Evolutionary conservation across 2,113 vertebrate genomes (phyloP), one percentile per base, ranked within the genome.

Genomic region (Nipponia nippon): DNA sequence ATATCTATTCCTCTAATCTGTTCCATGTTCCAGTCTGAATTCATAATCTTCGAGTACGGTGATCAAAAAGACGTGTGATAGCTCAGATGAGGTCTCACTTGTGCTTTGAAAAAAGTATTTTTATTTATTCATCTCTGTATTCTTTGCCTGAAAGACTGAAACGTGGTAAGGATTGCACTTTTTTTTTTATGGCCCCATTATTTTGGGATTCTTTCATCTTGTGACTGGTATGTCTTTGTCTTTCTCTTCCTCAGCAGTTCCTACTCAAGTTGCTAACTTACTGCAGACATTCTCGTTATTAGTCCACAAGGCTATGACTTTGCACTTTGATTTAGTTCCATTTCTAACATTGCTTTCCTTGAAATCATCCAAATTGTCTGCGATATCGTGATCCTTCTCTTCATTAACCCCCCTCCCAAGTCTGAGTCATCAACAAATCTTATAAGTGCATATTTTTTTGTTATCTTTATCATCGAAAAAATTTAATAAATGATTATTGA

Each of bases 361-460:
- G 9, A 72, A 62, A 18, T 78, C 16, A 32, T 46, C 13, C 7
- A 4, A 21, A 58, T 46, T 63, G 1, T 53, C 34, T 73, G 30
- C 0, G 2, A 27, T 62, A 30, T 44, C 1, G 0, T 56, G n/a
- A 53, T 61, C 4, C 20, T 69, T 89, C 16, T 53, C 32, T 65
- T 91, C 21, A 34, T 23, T 82, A 75, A 50, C 32, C 10, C 32
- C 10, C 23, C 9, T 76, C 32, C 9, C 7, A 30, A 62, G 26
- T 79, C 6, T 63, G 46, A 79, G 40, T 21, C 34, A 76, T 46
- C 21, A 75, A 52, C 11, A 87, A 70, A 53, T 55, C 17, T 46
- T 56, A 25, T 8, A 44, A 44, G 12, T 14, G 32, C 0, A 0
- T 11, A 3, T 1, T n/a, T 47, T 67, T 77, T 72, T 53, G 4